Percentiles rank a stretch among this genome's conserved stretches.
These are phyloP conservation scores for Coptodon rendalli DNA, from an alignment of 2,113 vertebrate genomes.

Conservation along the genomic window DNA sequence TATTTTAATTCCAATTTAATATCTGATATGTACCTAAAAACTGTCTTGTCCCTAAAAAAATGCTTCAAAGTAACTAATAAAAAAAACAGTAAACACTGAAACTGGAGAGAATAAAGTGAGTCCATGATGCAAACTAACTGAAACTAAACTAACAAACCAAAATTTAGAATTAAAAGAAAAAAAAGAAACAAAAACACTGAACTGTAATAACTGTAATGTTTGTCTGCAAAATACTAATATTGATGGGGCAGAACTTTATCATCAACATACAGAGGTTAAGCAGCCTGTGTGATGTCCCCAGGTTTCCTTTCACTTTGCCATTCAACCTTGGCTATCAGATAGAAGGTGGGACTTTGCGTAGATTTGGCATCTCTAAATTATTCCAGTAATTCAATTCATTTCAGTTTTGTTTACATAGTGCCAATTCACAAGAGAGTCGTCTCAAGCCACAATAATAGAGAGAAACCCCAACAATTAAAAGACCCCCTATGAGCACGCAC, in stretches of 20 bases:
- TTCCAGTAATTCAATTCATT: neutral
- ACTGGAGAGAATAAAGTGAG: neutral
- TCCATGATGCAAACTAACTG: neutral
- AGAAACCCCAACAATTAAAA: neutral
- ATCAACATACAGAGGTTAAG: neutral
- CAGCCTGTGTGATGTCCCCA: neutral
- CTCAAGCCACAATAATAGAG: neutral
- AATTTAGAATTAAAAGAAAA: neutral
- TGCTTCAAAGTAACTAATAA: neutral
- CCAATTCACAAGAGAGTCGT: fast-evolving
- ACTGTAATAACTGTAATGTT: neutral
- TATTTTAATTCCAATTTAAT: neutral
- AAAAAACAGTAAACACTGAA: neutral
- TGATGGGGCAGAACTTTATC: neutral
- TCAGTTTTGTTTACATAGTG: neutral
- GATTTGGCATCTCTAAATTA: neutral
- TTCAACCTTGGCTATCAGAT: neutral
- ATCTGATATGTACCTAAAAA: neutral
- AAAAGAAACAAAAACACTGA: neutral
- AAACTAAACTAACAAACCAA: neutral
- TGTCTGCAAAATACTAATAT: neutral
- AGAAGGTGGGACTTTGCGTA: neutral
- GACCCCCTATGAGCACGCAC: neutral
- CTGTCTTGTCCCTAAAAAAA: neutral
- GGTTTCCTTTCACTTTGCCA: neutral